Base-by-base conservation (phyloP, 2,113 vertebrate genomes). In the Chitala chitala region DNA sequence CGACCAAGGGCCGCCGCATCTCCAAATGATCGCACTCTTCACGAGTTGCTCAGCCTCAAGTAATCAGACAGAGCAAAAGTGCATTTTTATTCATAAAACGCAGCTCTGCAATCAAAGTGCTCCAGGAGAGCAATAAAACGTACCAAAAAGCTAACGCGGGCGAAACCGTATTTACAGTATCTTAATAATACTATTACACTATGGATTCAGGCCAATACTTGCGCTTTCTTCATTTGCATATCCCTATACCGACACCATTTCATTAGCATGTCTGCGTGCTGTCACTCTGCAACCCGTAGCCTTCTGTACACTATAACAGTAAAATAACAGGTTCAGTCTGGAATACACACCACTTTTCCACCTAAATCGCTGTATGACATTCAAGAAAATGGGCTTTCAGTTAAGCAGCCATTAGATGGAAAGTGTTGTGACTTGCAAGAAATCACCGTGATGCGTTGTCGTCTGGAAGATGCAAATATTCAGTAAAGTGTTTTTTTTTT, bases 11-110 rank as follows among this genome's bases (percentile, higher is more conserved):
- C 13, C 59, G 17, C 48, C 5, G 33, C 48, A 33, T 61, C 58
- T 36, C 13, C 31, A 65, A 51, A 33, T 64, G 46, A 51, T 64
- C 48, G 31, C 26, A 53, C 15, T 74, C 5, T 1, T 51, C 24
- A 5, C 20, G n/a, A 68, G 22, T 68, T 26, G 24, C 38, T 54
- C 70, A 59, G n/a, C 7, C 54, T 72, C 54, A 44, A 50, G 69
- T 38, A 51, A 58, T 72, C 54, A 72, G 54, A 58, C 22, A 26
- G 36, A 55, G 26, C n/a, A 44, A 58, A 40, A 58, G 36, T 15
- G n/a, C n/a, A 29, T 72, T 58, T 42, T n/a, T 61, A 61, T 12
- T 72, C n/a, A n/a, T n/a, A 44, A 44, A 58, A 55, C n/a, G 10
- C 53, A 38, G 58, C 53, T 70, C 26, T 36, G 31, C 13, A 53